Conservation (phyloP, 2,888 invertebrate genomes). For the Leucophenga montana region DNA sequence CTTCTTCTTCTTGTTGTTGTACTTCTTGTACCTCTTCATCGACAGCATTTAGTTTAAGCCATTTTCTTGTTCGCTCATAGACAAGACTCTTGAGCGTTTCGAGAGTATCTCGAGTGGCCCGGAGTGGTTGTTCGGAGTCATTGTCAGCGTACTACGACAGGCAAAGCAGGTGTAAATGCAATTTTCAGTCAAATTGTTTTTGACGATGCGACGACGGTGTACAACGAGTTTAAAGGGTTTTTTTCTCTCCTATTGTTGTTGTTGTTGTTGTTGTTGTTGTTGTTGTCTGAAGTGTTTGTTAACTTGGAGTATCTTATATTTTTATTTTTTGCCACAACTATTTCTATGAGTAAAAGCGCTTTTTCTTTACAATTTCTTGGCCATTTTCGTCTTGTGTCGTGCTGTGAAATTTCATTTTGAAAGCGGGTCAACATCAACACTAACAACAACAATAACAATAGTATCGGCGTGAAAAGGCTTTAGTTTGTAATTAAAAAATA, state of each 20-base stretch:
- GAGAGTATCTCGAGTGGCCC: background rate
- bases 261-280: background rate
- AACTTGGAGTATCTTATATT: background rate
- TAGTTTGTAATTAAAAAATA: conserved; percentile 14
- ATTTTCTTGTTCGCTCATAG: background rate
- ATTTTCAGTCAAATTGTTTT: conserved; percentile 15
- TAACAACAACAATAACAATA: conserved; percentile 20
- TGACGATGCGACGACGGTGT: background rate
- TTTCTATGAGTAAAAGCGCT: conserved; percentile 1
- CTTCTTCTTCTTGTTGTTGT: no score
- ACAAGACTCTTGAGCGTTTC: conserved; percentile 2
- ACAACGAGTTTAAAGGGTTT: background rate
- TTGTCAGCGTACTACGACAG: conserved; percentile 6
- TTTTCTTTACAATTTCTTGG: conserved; percentile 1
- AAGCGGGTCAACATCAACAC: conserved; percentile 17
- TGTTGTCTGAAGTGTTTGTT: conserved; percentile 19
- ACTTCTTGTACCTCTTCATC: background rate
- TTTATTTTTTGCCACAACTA: conserved; percentile 1
- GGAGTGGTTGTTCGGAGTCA: background rate
- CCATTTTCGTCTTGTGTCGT: conserved; percentile 6
- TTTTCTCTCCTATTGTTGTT: conserved; percentile 1
- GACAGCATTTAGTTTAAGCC: background rate
- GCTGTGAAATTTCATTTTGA: conserved; percentile 16
- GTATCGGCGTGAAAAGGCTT: conserved; percentile 23
- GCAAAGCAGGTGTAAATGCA: conserved; percentile 24